Base-by-base conservation (phyloP, 2,888 invertebrate species). In the Seira musarum region DNA sequence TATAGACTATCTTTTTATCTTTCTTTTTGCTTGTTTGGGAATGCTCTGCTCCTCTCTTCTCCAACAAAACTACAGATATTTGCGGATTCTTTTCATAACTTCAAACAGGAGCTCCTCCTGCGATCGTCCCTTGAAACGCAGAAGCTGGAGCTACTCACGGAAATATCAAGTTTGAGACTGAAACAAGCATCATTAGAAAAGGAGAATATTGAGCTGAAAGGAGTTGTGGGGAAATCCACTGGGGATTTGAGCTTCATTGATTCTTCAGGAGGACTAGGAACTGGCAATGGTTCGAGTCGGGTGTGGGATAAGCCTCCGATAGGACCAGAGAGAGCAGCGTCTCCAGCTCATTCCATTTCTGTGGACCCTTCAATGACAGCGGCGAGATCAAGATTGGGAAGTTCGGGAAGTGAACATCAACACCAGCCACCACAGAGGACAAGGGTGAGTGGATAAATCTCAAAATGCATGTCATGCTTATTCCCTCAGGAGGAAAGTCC, bases 101-200 rank as follows among this genome's bases (percentile, higher is more conserved):
- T 80, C 79, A 80, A 88, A 13, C 89, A 95, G 95, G 96, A 96
- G 91, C 92, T 96, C 90, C 90, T 97, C 71, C 94, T 94, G 72
- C 92, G 96, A 74, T 96, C 97, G 21, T 94, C 96, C 1, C 89
- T 98, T 82, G 98, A 98, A 90, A 97, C 97, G 0, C 97, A 97
- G 90, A 97, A 98, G 89, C 90, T 98, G 87, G 98, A 98, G 89
- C 90, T 99, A 84, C 91, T 98, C 90, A 95, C 96, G 57, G 96
- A 98, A 87, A 91, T 99, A 86, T 96, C 97, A 82, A 97, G 96
- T 88, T 91, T 98, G 86, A 96, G 98, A 87, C 90, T 97, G 82
- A 94, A 95, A 85, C 93, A 95, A 84, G 94, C 95, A 3, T 93
- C 94, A 46, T 91, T 96, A 69, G 98, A 98, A 88, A 92, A 95